phyloP scores from a whole-genome alignment of 2,113 vertebrate genomes.

The Gyps fulvus region DNA sequence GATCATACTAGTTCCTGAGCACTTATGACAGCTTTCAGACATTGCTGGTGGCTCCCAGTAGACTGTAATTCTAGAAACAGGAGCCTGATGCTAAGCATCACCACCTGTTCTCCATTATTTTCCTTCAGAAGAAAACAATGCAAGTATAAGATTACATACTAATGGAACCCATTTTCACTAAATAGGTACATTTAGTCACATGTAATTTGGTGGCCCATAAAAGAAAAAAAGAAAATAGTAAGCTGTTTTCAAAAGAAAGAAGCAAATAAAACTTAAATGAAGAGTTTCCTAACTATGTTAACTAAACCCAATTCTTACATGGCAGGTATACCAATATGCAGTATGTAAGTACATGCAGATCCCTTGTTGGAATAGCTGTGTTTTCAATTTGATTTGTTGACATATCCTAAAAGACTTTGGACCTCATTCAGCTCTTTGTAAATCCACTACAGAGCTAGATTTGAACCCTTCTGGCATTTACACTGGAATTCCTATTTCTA shows the following conservation, averaged over 20 bases:
- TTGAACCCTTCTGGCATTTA: slow-evolving; percentile 1
- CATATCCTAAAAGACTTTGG: slow-evolving; percentile 31
- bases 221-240: slow-evolving; percentile 49
- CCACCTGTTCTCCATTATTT: slow-evolving; percentile 75
- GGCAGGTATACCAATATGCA: neutral
- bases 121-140: slow-evolving; percentile 75
- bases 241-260: slow-evolving; percentile 47
- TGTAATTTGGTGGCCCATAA: slow-evolving; percentile 72
- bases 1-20: slow-evolving; percentile 63
- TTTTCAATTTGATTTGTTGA: slow-evolving; percentile 49
- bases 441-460: neutral
- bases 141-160: slow-evolving; percentile 68
- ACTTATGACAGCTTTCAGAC: slow-evolving; percentile 69
- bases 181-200: slow-evolving; percentile 72
- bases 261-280: slow-evolving; percentile 42
- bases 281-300: slow-evolving; percentile 6
- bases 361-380: neutral
- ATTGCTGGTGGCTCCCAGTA: slow-evolving; percentile 68
- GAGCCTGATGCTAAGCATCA: slow-evolving; percentile 70
- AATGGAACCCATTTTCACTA: slow-evolving; percentile 75
- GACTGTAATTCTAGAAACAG: slow-evolving; percentile 77
- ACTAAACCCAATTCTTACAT: neutral
- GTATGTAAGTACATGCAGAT: neutral
- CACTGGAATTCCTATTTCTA: neutral
- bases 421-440: slow-evolving; percentile 27